phyloP scores from a whole-genome alignment of 2,797 vertebrate genomes.

The Chelidonichthys spinosus region DNA sequence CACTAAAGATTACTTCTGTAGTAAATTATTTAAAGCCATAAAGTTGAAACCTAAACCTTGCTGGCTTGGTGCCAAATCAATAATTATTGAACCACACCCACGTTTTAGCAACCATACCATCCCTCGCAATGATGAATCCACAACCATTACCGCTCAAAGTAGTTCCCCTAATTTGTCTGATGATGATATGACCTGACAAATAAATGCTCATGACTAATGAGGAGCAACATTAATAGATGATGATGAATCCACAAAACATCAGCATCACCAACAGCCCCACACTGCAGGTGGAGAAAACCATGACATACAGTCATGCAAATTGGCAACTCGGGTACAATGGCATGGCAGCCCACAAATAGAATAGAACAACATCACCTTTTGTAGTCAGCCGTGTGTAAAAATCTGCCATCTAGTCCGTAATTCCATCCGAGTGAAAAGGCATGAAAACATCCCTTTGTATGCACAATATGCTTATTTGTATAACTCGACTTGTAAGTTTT shows the following conservation, averaged over 20 bases:
- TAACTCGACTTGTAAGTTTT: neutral
- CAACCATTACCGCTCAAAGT: neutral
- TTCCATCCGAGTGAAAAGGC: neutral
- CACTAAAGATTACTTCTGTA: conserved; percentile 1
- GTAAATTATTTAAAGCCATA: neutral
- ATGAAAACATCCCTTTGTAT: neutral
- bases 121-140: neutral
- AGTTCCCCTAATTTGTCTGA: conserved; percentile 6
- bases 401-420: conserved; percentile 1
- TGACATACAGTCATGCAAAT: neutral
- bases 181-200: neutral
- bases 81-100: conserved; percentile 12
- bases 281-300: conserved; percentile 3
- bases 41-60: neutral
- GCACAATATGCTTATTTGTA: no score
- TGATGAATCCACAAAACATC: neutral
- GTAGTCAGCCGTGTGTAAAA: neutral
- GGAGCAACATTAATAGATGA: neutral
- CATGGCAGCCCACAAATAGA: neutral
- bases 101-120: neutral
- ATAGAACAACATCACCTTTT: conserved; percentile 4
- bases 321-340: neutral
- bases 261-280: neutral
- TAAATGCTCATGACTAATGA: neutral
- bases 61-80: conserved; percentile 5